Conservation (phyloP, 1,140 invertebrate genomes). For the Drosophila kepulauana region DNA sequence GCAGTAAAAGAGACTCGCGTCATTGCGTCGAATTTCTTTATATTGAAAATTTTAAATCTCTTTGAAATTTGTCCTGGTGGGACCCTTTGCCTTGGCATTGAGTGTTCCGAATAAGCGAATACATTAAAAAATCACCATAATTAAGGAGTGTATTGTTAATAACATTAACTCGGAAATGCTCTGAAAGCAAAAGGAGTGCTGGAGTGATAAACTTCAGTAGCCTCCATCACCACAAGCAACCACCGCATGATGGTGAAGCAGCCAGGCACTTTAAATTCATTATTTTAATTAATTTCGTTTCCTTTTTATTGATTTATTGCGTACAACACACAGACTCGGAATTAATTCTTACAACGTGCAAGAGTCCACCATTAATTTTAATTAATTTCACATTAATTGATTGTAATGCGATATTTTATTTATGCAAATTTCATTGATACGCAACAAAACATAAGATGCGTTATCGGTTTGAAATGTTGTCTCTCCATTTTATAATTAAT, state of each 20-base stretch:
- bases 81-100: slow-evolving; percentile 77
- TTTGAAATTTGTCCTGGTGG: slow-evolving; percentile 83
- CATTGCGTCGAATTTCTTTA: accelerated
- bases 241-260: neutral
- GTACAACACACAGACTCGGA: neutral
- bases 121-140: slow-evolving; percentile 28
- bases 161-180: too few relatives aligned
- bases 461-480: neutral
- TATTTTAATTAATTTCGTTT: slow-evolving; percentile 29
- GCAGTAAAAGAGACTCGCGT: neutral
- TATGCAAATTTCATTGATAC: slow-evolving; percentile 2
- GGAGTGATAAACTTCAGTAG: too few relatives aligned
- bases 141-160: neutral
- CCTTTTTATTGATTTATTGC: slow-evolving; percentile 21
- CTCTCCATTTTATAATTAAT: neutral
- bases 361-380: slow-evolving; percentile 12
- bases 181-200: too few relatives aligned
- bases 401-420: slow-evolving; percentile 4
- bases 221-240: neutral
- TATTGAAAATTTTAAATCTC: slow-evolving; percentile 77
- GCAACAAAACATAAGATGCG: neutral
- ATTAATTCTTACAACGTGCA: slow-evolving; percentile 12
- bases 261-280: slow-evolving; percentile 16
- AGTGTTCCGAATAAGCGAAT: slow-evolving; percentile 72
- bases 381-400: slow-evolving; percentile 23